Percentiles rank a stretch among this genome's conserved stretches.
Conservation (phyloP, 1,140 invertebrate species). For the Anagrus nilaparvatae region DNA sequence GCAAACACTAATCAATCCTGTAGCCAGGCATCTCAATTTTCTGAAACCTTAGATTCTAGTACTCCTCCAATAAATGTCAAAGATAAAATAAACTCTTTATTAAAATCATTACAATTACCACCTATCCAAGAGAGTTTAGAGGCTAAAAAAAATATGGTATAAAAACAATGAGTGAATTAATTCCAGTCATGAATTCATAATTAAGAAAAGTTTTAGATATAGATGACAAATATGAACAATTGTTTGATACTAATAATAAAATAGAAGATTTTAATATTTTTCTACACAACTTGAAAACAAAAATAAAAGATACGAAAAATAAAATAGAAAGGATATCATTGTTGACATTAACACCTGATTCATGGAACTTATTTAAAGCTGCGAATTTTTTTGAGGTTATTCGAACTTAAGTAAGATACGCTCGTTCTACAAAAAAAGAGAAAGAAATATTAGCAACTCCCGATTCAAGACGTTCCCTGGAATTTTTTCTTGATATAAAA, state of each 20-base stretch:
- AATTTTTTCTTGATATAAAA: background rate
- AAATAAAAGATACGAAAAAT: background rate
- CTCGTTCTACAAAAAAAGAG: background rate
- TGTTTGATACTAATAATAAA: background rate
- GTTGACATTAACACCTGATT: background rate
- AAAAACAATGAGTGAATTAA: too few species aligned
- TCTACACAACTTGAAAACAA: background rate
- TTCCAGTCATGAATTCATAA: background rate
- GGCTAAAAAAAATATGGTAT: background rate
- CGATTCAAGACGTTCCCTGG: background rate
- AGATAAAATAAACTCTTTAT: background rate
- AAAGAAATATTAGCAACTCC: background rate
- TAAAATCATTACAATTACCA: too few species aligned
- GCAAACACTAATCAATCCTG: too few species aligned
- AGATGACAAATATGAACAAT: background rate
- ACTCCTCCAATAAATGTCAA: background rate
- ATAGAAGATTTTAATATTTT: background rate
- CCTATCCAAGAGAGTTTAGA: background rate
- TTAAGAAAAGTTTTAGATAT: background rate
- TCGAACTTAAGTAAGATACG: background rate
- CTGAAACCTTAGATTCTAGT: background rate
- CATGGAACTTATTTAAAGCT: background rate
- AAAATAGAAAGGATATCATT: background rate
- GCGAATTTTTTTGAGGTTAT: background rate
- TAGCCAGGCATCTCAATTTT: too few species aligned